These are phyloP conservation scores for Orius insidiosus DNA, from an alignment of 1,140 invertebrate genomes.

Conservation along the genomic window DNA sequence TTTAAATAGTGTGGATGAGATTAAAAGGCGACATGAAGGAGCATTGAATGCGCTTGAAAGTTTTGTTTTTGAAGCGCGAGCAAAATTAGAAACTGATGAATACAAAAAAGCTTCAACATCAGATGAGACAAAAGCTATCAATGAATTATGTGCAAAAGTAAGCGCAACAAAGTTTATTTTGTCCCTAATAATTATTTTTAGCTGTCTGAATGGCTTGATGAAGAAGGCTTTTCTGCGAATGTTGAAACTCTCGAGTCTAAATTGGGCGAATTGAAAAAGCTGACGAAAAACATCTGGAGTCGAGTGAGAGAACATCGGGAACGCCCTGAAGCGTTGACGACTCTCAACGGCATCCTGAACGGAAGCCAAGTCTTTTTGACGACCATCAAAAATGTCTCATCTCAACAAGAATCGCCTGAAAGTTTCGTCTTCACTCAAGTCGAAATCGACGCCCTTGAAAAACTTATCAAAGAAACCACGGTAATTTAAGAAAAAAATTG, in stretches of 20 bases:
- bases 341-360: constrained; percentile 51
- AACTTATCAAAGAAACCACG: constrained; percentile 55
- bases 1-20: constrained; percentile 58
- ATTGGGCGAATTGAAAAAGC: constrained; percentile 43
- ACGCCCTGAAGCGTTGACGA: constrained; percentile 62
- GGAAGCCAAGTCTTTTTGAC: constrained; percentile 48
- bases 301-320: constrained; percentile 75
- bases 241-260: constrained; percentile 58
- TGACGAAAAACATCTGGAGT: constrained; percentile 49
- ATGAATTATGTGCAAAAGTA: constrained; percentile 39
- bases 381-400: constrained; percentile 48
- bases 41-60: constrained; percentile 84
- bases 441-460: constrained; percentile 59
- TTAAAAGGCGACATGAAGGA: constrained; percentile 58
- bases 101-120: constrained; percentile 54
- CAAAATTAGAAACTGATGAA: constrained; percentile 66
- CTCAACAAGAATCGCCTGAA: constrained; percentile 36
- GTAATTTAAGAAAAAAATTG: too few species aligned
- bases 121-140: constrained; percentile 56
- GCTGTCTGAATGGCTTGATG: constrained; percentile 72
- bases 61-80: constrained; percentile 76
- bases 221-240: constrained; percentile 71
- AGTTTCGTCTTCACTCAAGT: constrained; percentile 58
- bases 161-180: constrained; percentile 1
- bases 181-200: constrained; percentile 17